Base-by-base conservation (phyloP, 1,140 invertebrate species). In the Drosophila arawakana region DNA sequence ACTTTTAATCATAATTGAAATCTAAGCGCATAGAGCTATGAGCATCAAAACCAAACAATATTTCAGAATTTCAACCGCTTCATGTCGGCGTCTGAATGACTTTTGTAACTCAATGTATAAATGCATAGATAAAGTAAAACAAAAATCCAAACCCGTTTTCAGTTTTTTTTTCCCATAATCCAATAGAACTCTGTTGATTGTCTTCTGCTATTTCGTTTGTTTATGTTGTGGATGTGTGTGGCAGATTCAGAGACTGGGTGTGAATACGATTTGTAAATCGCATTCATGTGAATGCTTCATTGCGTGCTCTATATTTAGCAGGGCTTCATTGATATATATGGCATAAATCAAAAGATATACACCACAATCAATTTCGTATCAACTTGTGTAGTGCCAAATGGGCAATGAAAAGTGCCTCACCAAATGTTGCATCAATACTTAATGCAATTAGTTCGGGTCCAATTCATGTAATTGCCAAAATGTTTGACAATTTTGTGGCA, bases 391-490 rank as follows among this genome's bases (percentile, higher is more conserved):
- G 52, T 54, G 49, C 25, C 52, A 62, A 78, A 73, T 69, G 77
- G 70, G 52, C 69, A 60, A 62, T 71, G 71, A 39, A 61, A 60
- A 66, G 15, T 66, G 71, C 47, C 46, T 41, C 21, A 30, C 62
- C 69, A 83, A 89, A 72, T 55, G 70, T 72, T 83, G 76, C 78
- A 76, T 37, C 65, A 55, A 55, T 68, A 69, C 62, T 55, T 73
- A 86, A 86, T 76, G 84, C 83, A 88, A 88, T 88, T 88, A 88
- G 83, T 88, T 88, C 80, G 80, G 84, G 77, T 89, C 83, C 71
- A 88, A 80, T 88, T 88, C 80, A 73, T 52, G 63, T 78, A 67
- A 78, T 78, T 81, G 59, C 84, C 77, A 44, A 35, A 61, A 61
- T 66, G 35, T 58, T 61, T 68, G 76, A 81, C 57, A 74, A 61